A percentile compares a stretch with the other conserved stretches of the same genome.
Evolutionary conservation across 2,888 invertebrate species (phyloP).

Genomic region (Odontocerum albicorne): DNA sequence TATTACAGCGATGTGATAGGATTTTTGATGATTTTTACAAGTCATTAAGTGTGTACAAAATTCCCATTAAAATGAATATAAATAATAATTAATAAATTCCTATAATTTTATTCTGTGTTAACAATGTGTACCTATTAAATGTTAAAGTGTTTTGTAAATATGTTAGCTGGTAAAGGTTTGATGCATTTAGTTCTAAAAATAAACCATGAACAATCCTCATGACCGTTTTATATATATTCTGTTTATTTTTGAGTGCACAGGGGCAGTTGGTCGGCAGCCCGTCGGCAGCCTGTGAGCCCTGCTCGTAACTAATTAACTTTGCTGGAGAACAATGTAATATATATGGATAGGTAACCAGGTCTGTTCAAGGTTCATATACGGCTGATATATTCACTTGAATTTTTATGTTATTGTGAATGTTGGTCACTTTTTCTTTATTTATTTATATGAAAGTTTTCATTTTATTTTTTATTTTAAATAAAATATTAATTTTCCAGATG

Average conservation of each 20-base stretch:
- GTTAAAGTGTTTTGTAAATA: slow-evolving; percentile 44
- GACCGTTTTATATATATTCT: slow-evolving; percentile 19
- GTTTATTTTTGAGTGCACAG: neutral
- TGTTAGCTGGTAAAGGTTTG: slow-evolving; percentile 27
- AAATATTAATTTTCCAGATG: slow-evolving; percentile 25
- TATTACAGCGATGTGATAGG: slow-evolving; percentile 59
- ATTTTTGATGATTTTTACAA: slow-evolving; percentile 70
- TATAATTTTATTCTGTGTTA: slow-evolving; percentile 52
- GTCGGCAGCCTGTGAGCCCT: no score
- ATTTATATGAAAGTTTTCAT: slow-evolving; percentile 14
- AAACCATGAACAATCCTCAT: slow-evolving; percentile 34
- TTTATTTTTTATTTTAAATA: slow-evolving; percentile 19
- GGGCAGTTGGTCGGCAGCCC: no score
- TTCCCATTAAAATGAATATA: slow-evolving; percentile 36
- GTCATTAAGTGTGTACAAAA: slow-evolving; percentile 55
- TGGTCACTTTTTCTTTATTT: slow-evolving; percentile 14
- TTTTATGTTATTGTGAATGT: slow-evolving; percentile 11
- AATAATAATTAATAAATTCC: slow-evolving; percentile 43
- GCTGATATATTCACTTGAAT: neutral
- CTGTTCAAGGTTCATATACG: slow-evolving; percentile 22
- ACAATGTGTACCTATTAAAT: slow-evolving; percentile 39
- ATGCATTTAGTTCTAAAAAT: slow-evolving; percentile 29
- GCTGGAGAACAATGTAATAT: slow-evolving; percentile 3
- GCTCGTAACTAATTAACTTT: no score
- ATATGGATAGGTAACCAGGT: slow-evolving; percentile 1